Evolutionary conservation across 2,888 invertebrate species (phyloP).

Genomic region (Spodoptera littoralis): DNA sequence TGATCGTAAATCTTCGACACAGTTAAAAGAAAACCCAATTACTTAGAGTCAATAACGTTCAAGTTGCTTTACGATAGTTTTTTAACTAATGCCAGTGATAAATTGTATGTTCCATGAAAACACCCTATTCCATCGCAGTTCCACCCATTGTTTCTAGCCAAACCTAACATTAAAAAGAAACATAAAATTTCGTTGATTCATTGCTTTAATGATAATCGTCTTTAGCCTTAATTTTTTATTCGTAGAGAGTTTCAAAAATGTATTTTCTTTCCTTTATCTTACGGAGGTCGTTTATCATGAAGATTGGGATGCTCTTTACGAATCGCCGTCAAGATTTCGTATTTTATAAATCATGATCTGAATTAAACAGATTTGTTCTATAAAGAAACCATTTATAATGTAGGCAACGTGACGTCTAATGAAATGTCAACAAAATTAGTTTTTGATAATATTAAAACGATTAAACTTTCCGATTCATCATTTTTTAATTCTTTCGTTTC

Average conservation of each 20-base stretch:
- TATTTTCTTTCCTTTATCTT: slow-evolving; percentile 73
- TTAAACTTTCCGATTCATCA: slow-evolving; percentile 29
- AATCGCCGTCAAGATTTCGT: slow-evolving; percentile 63
- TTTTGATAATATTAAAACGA: slow-evolving; percentile 6
- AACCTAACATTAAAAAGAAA: slow-evolving; percentile 65
- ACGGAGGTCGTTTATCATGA: slow-evolving; percentile 73
- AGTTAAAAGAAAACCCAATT: slow-evolving; percentile 20
- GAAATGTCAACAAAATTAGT: slow-evolving; percentile 23
- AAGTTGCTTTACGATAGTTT: slow-evolving; percentile 20
- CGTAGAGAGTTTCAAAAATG: slow-evolving; percentile 65
- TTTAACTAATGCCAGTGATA: slow-evolving; percentile 53
- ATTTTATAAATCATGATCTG: slow-evolving; percentile 54
- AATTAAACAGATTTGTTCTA: slow-evolving; percentile 36
- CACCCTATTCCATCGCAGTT: slow-evolving; percentile 55
- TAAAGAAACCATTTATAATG: slow-evolving; percentile 15
- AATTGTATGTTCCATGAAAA: slow-evolving; percentile 41
- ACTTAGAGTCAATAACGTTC: slow-evolving; percentile 16
- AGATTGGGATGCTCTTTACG: slow-evolving; percentile 71
- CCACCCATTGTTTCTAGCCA: slow-evolving; percentile 67
- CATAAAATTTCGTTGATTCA: slow-evolving; percentile 78
- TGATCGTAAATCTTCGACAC: slow-evolving; percentile 10
- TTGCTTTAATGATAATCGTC: slow-evolving; percentile 75
- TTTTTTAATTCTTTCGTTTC: slow-evolving; percentile 10
- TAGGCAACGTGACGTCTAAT: slow-evolving; percentile 17
- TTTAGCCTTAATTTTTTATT: slow-evolving; percentile 71